Percentiles rank a stretch among this genome's conserved stretches.
These are phyloP conservation scores for Rhea americana DNA, from an alignment of 2,113 vertebrate species.

Conservation along the genomic window DNA sequence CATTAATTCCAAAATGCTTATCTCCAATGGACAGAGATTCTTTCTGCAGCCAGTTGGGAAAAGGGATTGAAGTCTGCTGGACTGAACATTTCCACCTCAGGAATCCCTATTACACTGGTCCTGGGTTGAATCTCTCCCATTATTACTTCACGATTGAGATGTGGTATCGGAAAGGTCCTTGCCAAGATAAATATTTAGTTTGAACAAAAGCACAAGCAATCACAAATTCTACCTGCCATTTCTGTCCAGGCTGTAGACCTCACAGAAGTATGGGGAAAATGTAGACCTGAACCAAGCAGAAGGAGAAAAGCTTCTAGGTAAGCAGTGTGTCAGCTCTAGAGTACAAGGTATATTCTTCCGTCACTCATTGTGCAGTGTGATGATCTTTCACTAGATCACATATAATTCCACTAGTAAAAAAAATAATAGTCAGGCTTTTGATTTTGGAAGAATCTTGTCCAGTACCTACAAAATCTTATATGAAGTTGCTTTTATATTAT, in stretches of 20 bases:
- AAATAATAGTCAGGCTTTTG: background rate
- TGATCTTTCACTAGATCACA: background rate
- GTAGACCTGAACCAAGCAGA: background rate
- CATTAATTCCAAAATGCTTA: conserved; percentile 56
- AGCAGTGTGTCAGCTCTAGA: background rate
- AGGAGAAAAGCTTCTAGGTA: background rate
- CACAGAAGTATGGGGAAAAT: background rate
- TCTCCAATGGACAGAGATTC: conserved; percentile 37
- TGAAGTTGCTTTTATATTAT: background rate
- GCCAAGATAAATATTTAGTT: conserved; percentile 48
- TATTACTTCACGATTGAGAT: conserved; percentile 39
- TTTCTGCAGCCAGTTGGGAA: conserved; percentile 20
- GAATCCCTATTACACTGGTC: background rate
- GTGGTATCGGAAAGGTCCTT: background rate
- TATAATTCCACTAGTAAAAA: background rate
- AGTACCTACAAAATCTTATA: background rate
- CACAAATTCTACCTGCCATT: conserved; percentile 27
- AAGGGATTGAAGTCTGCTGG: conserved; percentile 23
- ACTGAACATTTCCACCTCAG: conserved; percentile 5
- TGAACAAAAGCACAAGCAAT: background rate
- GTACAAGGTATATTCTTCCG: background rate
- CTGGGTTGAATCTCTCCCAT: background rate
- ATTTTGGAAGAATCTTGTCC: background rate
- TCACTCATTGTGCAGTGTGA: background rate
- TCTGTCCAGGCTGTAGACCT: background rate